A percentile compares a stretch with the other conserved stretches of the same genome.
phyloP scores from a whole-genome alignment of 2,888 invertebrate species.

The Heterodera filipjevi region DNA sequence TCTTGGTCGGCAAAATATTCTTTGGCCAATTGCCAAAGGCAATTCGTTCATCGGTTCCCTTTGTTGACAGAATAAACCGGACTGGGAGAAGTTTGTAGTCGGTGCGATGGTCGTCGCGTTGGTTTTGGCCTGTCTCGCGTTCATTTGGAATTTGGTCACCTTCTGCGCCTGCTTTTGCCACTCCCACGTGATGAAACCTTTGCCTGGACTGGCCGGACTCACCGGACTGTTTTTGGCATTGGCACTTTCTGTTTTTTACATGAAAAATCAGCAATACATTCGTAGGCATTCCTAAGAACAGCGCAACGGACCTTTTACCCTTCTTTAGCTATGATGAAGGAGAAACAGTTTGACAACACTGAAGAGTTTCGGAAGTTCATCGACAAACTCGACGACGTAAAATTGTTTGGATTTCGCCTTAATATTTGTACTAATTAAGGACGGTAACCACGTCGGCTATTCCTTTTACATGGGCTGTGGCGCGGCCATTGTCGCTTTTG shows the following conservation, averaged over 20 bases:
- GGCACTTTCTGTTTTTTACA: conserved; percentile 33
- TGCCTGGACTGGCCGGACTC: conserved; percentile 32
- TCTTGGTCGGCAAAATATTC: not conserved
- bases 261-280: conserved; percentile 32
- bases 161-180: conserved; percentile 42
- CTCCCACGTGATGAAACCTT: conserved; percentile 37
- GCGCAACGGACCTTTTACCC: no score
- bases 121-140: conserved; percentile 36
- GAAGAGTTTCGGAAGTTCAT: not conserved
- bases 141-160: conserved; percentile 39
- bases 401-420: not conserved
- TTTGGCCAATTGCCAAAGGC: not conserved
- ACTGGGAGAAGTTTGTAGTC: conserved; percentile 44
- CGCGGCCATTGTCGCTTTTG: conserved; percentile 31
- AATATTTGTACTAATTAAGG: conserved; percentile 6
- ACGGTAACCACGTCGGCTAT: conserved; percentile 38
- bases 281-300: no score
- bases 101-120: conserved; percentile 37
- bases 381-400: not conserved
- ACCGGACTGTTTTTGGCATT: conserved; percentile 31
- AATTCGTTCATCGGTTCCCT: not conserved
- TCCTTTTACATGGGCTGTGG: conserved; percentile 42
- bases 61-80: conserved; percentile 27
- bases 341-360: conserved; percentile 12
- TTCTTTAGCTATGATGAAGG: conserved; percentile 17